Evolutionary conservation across 2,888 invertebrate genomes (phyloP), one percentile per base, ranked within the genome.

Genomic region (Cancer borealis): DNA sequence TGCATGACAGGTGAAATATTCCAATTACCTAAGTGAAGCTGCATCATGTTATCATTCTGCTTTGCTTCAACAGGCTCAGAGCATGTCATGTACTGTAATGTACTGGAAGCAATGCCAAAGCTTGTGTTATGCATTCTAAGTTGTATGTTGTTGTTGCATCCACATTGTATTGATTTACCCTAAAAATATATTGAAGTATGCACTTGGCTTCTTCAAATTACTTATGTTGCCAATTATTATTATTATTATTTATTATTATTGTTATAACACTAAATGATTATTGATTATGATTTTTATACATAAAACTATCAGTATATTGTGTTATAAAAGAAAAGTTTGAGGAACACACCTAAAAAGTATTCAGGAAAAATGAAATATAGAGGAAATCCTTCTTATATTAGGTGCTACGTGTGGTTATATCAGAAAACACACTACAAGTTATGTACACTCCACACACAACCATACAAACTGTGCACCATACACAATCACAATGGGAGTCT

Each of bases 51-150:
- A 14, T 21, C 39, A 39, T 60, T 45, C 66, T 46, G 73, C 91
- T 91, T 91, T 73, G 47, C 46, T 91, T 54, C 47, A 46, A 66
- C 79, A 73, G 66, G 66, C 73, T 91, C 47, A 46, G 45, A 46
- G 39, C 47, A n/a, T 54, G 54, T 54, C 54, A 54, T 54, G 54
- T 12, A 54, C 39, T 39, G 39, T 39, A 39, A 47, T 47, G 66
- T 66, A 10, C n/a, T 66, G 60, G 30, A 54, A 91, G 60, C 46
- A 91, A 45, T 46, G 26, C 3, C 79, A 6, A 26, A 46, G 39
- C 47, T 66, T 73, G 5, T 17, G 17, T 46, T 8, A 91, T 46
- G 46, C 17, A 46, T 26, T 91, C 21, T 17, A n/a, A 73, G 73
- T 73, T 73, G n/a, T 73, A 26, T 87, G 39, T 39, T 39, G 49